Evolutionary conservation across 2,888 invertebrate species (phyloP).

Genomic region (Cepaea hortensis): DNA sequence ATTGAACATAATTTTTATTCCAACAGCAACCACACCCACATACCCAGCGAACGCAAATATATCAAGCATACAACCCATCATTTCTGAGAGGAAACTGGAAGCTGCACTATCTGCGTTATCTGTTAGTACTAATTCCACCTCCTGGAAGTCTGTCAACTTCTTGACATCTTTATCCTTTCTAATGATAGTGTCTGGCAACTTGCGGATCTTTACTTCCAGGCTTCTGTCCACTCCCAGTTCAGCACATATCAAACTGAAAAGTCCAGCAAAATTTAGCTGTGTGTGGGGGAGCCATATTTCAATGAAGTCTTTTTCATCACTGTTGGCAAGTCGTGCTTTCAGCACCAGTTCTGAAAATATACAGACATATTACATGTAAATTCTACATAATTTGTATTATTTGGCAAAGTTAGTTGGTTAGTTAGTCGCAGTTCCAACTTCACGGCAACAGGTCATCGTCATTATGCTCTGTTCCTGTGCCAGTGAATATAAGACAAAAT

Average conservation of each 20-base stretch:
- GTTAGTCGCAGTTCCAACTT: no score
- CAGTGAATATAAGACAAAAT: no score
- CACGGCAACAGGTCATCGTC: no score
- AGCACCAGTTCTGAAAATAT: slow-evolving; percentile 80
- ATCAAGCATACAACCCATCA: not conserved
- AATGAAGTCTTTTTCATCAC: slow-evolving; percentile 81
- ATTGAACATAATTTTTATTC: not conserved
- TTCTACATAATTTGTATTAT: not conserved
- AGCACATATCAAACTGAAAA: slow-evolving; percentile 80
- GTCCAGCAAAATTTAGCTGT: slow-evolving; percentile 79
- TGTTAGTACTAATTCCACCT: slow-evolving; percentile 80
- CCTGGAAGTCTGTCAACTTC: slow-evolving; percentile 81
- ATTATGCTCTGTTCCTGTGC: no score
- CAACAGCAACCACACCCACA: not conserved
- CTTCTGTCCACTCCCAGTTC: slow-evolving; percentile 80
- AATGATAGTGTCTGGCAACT: slow-evolving; percentile 83
- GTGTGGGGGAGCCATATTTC: slow-evolving; percentile 81
- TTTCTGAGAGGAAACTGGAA: not conserved
- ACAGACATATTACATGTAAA: not conserved
- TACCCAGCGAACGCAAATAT: not conserved
- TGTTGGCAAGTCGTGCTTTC: slow-evolving; percentile 81
- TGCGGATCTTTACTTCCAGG: slow-evolving; percentile 79
- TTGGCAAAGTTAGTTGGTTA: not conserved
- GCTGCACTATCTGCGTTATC: slow-evolving; percentile 64
- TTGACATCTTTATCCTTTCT: slow-evolving; percentile 83